Conservation (phyloP, 2,888 invertebrate species). For the Halocaridina rubra region DNA sequence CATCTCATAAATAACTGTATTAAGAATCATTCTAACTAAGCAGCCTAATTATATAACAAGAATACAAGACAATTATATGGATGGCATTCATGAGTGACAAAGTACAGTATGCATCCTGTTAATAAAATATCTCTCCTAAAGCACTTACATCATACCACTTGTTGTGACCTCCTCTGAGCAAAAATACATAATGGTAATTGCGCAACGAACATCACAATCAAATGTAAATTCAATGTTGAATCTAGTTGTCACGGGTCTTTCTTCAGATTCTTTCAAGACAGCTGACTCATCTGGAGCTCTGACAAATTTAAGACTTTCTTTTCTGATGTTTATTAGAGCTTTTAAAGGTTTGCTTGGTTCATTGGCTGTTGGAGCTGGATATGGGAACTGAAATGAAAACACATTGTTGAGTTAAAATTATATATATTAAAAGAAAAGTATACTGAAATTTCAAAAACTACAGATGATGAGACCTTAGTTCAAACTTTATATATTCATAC, state of each 20-base stretch:
- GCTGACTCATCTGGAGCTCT: slow-evolving; percentile 68
- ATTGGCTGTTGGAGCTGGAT: slow-evolving; percentile 94
- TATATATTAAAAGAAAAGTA: no score
- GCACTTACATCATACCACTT: slow-evolving; percentile 83
- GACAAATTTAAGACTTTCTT: slow-evolving; percentile 93
- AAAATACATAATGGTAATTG: slow-evolving; percentile 94
- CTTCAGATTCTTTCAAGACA: slow-evolving; percentile 66
- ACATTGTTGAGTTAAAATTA: no score
- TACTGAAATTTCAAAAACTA: no score
- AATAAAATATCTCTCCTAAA: no score
- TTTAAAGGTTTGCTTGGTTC: slow-evolving; percentile 97
- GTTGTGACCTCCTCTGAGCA: slow-evolving; percentile 92
- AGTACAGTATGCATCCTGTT: no score
- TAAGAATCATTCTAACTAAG: no score
- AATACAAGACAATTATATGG: no score
- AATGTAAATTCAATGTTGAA: slow-evolving; percentile 98
- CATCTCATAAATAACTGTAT: no score
- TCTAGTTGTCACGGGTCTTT: slow-evolving; percentile 71
- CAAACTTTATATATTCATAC: no score
- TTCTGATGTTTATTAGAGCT: slow-evolving; percentile 94
- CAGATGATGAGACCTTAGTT: no score
- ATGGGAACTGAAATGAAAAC: slow-evolving; percentile 83
- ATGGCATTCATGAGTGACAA: no score
- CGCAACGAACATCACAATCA: slow-evolving; percentile 94
- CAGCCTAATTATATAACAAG: no score